Evolutionary conservation across 2,888 invertebrate genomes (phyloP).

Genomic region (Amblyteles armatorius): DNA sequence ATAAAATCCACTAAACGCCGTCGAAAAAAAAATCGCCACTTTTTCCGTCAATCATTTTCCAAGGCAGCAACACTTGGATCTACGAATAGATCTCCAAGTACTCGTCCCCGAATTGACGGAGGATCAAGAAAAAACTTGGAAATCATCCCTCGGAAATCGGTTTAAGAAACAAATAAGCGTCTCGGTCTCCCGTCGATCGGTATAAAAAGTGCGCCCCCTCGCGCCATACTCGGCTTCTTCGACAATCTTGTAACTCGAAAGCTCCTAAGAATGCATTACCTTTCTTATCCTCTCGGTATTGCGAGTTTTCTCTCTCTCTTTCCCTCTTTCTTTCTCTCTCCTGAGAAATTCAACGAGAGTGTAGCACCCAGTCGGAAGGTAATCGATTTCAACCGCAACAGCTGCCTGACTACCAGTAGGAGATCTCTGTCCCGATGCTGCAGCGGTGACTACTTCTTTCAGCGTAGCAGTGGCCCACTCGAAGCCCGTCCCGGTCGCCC

Average conservation of each 20-base stretch:
- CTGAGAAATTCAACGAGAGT: slow-evolving; percentile 33
- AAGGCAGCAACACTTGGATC: no score
- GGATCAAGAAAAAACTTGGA: no score
- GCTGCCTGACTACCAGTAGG: slow-evolving; percentile 49
- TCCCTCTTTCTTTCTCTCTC: background rate
- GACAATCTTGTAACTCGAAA: slow-evolving; percentile 57
- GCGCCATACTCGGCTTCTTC: slow-evolving; percentile 26
- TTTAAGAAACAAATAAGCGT: background rate
- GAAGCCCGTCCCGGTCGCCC: slow-evolving; percentile 43
- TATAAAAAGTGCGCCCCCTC: slow-evolving; percentile 22
- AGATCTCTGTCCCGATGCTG: slow-evolving; percentile 38
- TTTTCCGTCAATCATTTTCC: no score
- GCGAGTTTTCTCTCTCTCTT: background rate
- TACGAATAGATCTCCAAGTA: no score
- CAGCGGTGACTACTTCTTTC: slow-evolving; percentile 34
- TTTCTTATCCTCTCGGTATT: slow-evolving; percentile 54
- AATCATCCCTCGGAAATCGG: background rate
- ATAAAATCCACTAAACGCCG: no score
- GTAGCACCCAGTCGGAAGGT: slow-evolving; percentile 38
- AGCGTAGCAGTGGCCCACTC: slow-evolving; percentile 51
- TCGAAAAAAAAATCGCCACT: no score
- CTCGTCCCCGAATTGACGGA: no score
- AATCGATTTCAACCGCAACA: slow-evolving; percentile 67
- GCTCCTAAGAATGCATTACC: slow-evolving; percentile 61
- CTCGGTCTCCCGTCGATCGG: background rate